Evolutionary conservation across 1,140 invertebrate species (phyloP).

Genomic region (Octopus bimaculoides): DNA sequence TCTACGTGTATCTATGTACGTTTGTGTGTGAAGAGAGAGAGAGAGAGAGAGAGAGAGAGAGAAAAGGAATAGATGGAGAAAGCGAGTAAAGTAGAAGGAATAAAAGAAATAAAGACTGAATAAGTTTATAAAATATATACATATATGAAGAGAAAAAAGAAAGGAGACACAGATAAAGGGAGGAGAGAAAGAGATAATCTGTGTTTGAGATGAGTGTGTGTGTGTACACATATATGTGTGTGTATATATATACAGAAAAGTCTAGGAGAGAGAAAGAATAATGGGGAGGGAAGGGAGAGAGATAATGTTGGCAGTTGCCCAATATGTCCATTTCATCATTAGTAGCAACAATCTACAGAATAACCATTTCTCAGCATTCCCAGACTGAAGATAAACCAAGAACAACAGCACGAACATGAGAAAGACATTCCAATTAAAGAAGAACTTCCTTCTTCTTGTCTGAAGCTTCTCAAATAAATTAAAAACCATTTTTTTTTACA

Average conservation of each 20-base stretch:
- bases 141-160: not conserved
- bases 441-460: too few species aligned
- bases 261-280: not conserved
- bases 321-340: too few species aligned
- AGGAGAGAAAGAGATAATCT: not conserved
- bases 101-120: not conserved
- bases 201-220: not conserved
- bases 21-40: not conserved
- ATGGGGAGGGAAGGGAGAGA: not conserved
- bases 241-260: not conserved
- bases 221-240: not conserved
- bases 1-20: too few species aligned
- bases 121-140: not conserved
- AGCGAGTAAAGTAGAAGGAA: not conserved
- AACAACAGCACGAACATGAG: too few species aligned
- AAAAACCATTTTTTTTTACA: too few species aligned
- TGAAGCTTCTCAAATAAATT: too few species aligned
- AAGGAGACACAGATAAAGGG: not conserved
- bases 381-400: too few species aligned
- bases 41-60: not conserved
- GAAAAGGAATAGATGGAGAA: not conserved
- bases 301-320: not conserved
- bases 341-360: too few species aligned
- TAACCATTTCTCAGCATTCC: too few species aligned
- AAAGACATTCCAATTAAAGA: too few species aligned